phyloP scores from a whole-genome alignment of 2,113 vertebrate genomes.

The Natator depressus region DNA sequence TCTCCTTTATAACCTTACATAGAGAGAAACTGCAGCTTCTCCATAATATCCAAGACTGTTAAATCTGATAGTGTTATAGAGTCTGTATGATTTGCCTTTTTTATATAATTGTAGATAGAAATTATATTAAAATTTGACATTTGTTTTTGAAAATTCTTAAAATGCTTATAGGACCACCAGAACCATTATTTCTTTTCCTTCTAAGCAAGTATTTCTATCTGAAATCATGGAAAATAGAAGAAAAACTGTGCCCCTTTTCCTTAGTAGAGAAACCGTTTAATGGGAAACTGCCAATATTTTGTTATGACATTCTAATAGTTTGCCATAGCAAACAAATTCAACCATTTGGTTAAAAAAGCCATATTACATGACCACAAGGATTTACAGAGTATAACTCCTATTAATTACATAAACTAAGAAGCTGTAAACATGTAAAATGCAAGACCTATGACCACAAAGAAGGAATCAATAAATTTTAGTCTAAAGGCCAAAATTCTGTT shows the following conservation, averaged over 20 bases:
- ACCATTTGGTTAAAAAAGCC: neutral
- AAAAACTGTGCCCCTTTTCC: neutral
- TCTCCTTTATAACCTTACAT: neutral
- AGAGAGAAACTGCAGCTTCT: neutral
- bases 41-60: neutral
- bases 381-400: neutral
- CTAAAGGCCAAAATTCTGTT: too few species aligned
- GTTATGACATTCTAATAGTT: neutral
- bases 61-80: neutral
- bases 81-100: neutral
- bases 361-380: neutral
- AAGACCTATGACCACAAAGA: too few species aligned
- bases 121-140: neutral
- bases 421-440: neutral
- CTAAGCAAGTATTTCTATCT: neutral
- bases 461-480: too few species aligned
- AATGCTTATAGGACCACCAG: neutral
- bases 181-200: neutral
- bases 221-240: neutral
- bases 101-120: neutral
- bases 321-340: neutral
- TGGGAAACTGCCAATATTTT: neutral
- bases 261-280: neutral
- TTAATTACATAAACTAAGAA: neutral
- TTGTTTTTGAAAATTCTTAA: neutral